Evolutionary conservation across 2,888 invertebrate species (phyloP).

Genomic region (Netelia fuscicornis): DNA sequence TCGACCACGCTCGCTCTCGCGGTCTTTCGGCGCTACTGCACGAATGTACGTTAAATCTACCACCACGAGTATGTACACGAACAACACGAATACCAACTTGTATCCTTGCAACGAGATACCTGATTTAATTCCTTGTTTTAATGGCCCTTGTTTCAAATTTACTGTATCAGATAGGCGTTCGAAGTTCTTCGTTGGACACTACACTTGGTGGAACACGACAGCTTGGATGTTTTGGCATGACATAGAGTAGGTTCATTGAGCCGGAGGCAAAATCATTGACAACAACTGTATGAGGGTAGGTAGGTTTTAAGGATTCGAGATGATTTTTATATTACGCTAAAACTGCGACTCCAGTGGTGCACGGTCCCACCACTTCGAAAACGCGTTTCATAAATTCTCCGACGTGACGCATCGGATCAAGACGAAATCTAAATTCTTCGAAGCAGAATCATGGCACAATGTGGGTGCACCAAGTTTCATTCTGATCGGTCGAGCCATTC

Average conservation of each 20-base stretch:
- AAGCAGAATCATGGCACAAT: too few relatives aligned
- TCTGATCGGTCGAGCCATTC: too few relatives aligned
- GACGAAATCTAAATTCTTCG: too few relatives aligned
- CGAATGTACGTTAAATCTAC: conserved; percentile 32
- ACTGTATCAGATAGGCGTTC: conserved; percentile 1
- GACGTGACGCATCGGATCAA: too few relatives aligned
- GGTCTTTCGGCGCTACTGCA: conserved; percentile 55
- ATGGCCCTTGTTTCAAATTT: conserved; percentile 51
- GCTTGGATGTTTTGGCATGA: conserved; percentile 1
- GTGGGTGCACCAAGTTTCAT: too few relatives aligned
- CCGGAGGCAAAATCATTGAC: neutral
- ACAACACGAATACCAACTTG: conserved; percentile 60
- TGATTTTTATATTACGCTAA: too few relatives aligned
- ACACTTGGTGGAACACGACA: neutral
- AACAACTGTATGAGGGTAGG: neutral
- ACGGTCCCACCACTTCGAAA: too few relatives aligned
- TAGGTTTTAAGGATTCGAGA: neutral
- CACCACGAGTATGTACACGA: conserved; percentile 26
- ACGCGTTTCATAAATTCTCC: too few relatives aligned
- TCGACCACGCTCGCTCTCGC: conserved; percentile 63
- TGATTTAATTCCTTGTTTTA: conserved; percentile 57
- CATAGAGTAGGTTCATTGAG: neutral
- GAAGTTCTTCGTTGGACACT: conserved; percentile 1
- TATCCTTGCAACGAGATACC: conserved; percentile 56
- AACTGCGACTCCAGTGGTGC: too few relatives aligned